These are phyloP conservation scores for Aldrovandia affinis DNA, from an alignment of 2,797 vertebrate species.

Conservation along the genomic window DNA sequence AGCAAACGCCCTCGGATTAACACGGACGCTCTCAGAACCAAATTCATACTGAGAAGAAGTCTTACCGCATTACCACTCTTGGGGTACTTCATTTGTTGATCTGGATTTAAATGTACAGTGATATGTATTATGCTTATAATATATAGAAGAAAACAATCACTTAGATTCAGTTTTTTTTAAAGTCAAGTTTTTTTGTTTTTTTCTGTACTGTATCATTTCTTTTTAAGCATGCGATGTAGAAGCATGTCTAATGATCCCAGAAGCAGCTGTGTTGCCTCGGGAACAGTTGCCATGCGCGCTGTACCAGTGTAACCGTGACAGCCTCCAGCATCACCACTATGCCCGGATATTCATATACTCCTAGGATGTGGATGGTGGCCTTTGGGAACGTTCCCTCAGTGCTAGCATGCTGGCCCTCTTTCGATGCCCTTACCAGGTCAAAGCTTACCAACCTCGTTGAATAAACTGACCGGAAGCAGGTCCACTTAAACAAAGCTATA, in stretches of 20 bases:
- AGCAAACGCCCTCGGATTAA: background rate
- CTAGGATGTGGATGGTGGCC: background rate
- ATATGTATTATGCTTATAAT: slow-evolving; percentile 30
- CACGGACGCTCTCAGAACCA: slow-evolving; percentile 17
- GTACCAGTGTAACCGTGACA: background rate
- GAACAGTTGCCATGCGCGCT: background rate
- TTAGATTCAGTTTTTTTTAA: slow-evolving; percentile 30
- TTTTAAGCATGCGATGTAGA: slow-evolving; percentile 13
- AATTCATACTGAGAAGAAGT: background rate
- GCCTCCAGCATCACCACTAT: background rate
- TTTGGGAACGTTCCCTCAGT: background rate
- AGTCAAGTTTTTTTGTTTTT: slow-evolving; percentile 25
- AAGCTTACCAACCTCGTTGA: background rate
- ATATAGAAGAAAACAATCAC: slow-evolving; percentile 5
- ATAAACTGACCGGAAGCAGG: no score
- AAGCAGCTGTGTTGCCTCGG: slow-evolving; percentile 6
- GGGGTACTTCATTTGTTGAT: slow-evolving; percentile 23
- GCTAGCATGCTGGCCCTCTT: background rate
- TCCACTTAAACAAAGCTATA: background rate
- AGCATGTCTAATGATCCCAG: slow-evolving; percentile 28
- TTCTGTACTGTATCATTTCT: slow-evolving; percentile 25
- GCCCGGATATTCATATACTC: background rate
- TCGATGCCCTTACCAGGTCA: background rate
- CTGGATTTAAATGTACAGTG: slow-evolving; percentile 22
- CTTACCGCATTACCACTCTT: background rate